phyloP scores from a whole-genome alignment of 2,113 vertebrate genomes.

The Sylvia atricapilla region DNA sequence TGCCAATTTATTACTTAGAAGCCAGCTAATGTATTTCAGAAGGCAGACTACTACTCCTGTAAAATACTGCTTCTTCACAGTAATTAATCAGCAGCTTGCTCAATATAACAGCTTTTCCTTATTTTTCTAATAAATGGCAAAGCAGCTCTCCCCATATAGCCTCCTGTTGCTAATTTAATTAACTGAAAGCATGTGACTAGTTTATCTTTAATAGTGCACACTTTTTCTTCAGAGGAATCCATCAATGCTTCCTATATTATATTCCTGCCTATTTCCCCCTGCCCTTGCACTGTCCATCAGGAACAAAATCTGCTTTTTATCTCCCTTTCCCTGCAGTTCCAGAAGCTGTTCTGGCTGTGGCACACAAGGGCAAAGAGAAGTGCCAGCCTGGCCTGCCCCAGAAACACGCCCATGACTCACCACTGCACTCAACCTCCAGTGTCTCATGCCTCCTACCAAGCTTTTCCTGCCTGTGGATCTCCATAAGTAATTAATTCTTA shows the following conservation, averaged over 20 bases:
- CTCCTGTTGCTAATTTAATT: constrained; percentile 30
- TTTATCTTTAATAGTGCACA: neutral
- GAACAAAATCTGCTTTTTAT: neutral
- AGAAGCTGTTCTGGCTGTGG: neutral
- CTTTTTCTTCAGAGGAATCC: neutral
- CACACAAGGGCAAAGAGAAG: neutral
- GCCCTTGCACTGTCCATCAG: neutral
- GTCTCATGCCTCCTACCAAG: neutral
- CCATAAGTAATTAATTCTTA: constrained; percentile 43
- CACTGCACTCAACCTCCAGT: neutral
- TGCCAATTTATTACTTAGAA: neutral
- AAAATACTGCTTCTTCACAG: neutral
- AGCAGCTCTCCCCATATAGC: neutral
- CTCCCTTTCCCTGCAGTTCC: neutral
- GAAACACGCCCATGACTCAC: neutral
- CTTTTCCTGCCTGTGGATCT: neutral
- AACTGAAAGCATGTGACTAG: neutral
- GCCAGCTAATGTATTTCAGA: neutral
- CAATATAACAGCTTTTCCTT: neutral
- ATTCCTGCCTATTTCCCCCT: neutral
- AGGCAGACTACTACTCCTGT: neutral
- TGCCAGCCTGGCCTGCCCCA: neutral
- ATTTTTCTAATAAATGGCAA: neutral
- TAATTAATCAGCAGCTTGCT: neutral
- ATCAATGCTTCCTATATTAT: neutral